Evolutionary conservation across 2,888 invertebrate genomes (phyloP).

Genomic region (Amorpha juglandis): DNA sequence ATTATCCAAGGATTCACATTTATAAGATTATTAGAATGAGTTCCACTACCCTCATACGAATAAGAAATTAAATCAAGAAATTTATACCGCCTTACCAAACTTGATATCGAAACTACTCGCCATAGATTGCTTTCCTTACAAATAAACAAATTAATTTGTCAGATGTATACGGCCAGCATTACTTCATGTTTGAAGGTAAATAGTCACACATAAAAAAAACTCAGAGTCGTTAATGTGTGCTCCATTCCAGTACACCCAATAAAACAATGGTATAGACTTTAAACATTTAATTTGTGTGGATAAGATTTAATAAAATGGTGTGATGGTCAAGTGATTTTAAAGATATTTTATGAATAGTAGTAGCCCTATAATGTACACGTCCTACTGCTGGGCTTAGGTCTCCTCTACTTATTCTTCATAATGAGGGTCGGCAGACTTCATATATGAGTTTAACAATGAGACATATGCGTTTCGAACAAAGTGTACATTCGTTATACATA

Average conservation of each 20-base stretch:
- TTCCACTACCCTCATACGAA: background rate
- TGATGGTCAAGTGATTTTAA: background rate
- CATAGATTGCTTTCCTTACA: slow-evolving; percentile 9
- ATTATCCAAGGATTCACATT: no score
- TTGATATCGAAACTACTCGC: slow-evolving; percentile 13
- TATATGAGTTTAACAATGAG: no score
- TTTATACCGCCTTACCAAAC: slow-evolving; percentile 5
- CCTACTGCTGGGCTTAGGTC: no score
- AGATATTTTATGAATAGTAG: background rate
- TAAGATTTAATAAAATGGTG: background rate
- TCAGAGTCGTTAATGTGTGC: slow-evolving; percentile 19
- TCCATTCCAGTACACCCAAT: slow-evolving; percentile 28
- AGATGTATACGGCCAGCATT: slow-evolving; percentile 20
- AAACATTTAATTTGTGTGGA: slow-evolving; percentile 12
- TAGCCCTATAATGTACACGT: background rate
- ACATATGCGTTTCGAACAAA: no score
- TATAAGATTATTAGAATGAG: no score
- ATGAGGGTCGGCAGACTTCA: no score
- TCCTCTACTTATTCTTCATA: no score
- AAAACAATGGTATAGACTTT: slow-evolving; percentile 31
- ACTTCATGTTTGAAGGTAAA: slow-evolving; percentile 29
- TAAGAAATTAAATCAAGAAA: background rate
- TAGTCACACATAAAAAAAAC: slow-evolving; percentile 21
- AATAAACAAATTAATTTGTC: slow-evolving; percentile 26
- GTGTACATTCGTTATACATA: no score